These are phyloP conservation scores for Branchellion lobata DNA, from an alignment of 2,888 invertebrate species.

Conservation along the genomic window DNA sequence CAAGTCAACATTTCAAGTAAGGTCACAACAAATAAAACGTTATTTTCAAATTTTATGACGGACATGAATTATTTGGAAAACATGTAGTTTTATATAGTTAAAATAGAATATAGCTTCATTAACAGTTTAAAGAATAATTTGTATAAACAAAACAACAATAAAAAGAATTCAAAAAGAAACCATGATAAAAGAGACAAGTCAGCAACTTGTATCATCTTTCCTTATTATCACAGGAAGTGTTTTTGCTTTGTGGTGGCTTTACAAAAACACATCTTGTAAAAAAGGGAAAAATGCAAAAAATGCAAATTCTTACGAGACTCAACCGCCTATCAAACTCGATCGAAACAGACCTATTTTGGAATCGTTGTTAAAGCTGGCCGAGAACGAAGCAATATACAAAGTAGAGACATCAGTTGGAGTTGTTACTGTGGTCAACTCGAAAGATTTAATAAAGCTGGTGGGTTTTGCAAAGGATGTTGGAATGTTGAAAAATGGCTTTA, in stretches of 20 bases:
- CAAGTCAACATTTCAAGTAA: too few species aligned
- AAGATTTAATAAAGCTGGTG: not conserved
- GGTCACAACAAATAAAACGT: too few species aligned
- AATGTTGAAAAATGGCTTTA: not conserved
- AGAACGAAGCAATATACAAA: not conserved
- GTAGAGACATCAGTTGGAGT: not conserved
- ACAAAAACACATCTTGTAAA: not conserved
- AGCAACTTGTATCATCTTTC: not conserved
- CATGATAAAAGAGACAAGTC: not conserved
- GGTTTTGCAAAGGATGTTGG: slow-evolving; percentile 1
- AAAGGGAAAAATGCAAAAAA: not conserved
- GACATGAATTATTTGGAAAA: too few species aligned
- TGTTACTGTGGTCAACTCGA: slow-evolving; percentile 8
- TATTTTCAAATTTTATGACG: too few species aligned
- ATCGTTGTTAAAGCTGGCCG: not conserved
- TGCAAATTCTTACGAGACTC: not conserved
- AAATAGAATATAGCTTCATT: not conserved
- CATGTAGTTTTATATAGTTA: too few species aligned
- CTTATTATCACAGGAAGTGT: slow-evolving; percentile 10
- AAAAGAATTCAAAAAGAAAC: too few species aligned
- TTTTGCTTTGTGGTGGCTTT: slow-evolving; percentile 36
- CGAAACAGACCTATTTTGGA: slow-evolving; percentile 17
- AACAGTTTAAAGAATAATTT: not conserved
- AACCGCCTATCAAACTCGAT: not conserved
- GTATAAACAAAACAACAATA: not conserved